Evolutionary conservation across 2,888 invertebrate genomes (phyloP).

Genomic region (Hoplodrina blanda): DNA sequence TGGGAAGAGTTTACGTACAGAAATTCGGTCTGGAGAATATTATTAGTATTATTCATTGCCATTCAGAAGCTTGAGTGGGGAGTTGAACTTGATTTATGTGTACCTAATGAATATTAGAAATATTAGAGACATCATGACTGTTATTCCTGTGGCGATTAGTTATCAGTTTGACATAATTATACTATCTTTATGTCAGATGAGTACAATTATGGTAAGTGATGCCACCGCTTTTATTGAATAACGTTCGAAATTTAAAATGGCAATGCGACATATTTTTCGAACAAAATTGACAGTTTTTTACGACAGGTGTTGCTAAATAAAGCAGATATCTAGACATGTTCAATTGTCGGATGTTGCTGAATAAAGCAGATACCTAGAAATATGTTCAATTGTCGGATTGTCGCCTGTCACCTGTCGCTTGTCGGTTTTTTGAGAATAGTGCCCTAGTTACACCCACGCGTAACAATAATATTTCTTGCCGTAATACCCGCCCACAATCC

Average conservation of each 20-base stretch:
- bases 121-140: too few species aligned
- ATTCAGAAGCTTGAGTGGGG: neutral
- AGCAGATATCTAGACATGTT: neutral
- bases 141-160: too few species aligned
- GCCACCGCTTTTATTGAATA: too few species aligned
- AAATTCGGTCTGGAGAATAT: too few species aligned
- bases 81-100: neutral
- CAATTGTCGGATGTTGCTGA: neutral
- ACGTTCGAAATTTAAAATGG: neutral
- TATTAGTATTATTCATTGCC: too few species aligned
- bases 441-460: neutral
- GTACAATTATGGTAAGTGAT: too few species aligned
- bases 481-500: slow-evolving; percentile 26
- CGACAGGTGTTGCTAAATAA: neutral
- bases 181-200: too few species aligned
- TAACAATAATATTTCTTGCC: neutral
- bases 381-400: neutral
- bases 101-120: neutral
- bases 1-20: too few species aligned
- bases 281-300: neutral
- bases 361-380: neutral
- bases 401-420: neutral
- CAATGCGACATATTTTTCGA: neutral
- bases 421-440: neutral
- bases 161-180: too few species aligned